Conservation (phyloP, 23 tunicate genomes). For the Trididemnum clinides region DNA sequence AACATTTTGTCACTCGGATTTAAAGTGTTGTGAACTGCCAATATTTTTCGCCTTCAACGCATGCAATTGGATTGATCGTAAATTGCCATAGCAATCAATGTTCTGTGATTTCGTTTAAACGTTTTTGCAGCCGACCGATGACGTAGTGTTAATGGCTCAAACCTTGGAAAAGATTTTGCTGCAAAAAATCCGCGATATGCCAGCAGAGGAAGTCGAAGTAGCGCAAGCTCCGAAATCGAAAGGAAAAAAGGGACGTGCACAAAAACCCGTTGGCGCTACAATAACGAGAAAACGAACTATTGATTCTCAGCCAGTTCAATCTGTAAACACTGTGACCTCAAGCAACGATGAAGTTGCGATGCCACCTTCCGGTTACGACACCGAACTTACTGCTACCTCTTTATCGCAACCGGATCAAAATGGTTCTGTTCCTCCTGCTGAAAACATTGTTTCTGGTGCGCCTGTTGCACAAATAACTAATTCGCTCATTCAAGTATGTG, state of each 20-base stretch:
- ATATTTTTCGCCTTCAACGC: too few species aligned
- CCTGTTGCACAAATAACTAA: conserved; percentile 42
- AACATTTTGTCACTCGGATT: too few species aligned
- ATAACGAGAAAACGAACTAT: conserved; percentile 71
- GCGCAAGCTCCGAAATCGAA: conserved; percentile 53
- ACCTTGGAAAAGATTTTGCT: conserved; percentile 85
- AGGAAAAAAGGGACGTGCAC: conserved; percentile 43
- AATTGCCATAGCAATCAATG: too few species aligned
- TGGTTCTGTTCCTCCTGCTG: background rate
- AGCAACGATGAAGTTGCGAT: conserved; percentile 54
- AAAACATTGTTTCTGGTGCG: background rate
- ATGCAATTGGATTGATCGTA: too few species aligned
- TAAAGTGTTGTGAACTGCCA: too few species aligned
- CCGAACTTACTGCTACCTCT: background rate
- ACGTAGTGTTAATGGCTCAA: conserved; percentile 94
- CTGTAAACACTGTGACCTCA: conserved; percentile 65
- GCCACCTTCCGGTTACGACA: background rate
- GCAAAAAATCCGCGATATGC: conserved; percentile 93
- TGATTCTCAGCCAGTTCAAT: conserved; percentile 53
- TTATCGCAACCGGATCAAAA: background rate
- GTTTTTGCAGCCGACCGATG: conserved; percentile 83
- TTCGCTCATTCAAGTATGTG: conserved; percentile 17
- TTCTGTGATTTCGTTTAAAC: background rate
- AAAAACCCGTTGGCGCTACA: conserved; percentile 10
- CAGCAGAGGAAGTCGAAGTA: conserved; percentile 73